Percentiles rank a stretch among this genome's conserved stretches.
phyloP scores from a whole-genome alignment of 2,113 vertebrate species.

The Plotosus lineatus region DNA sequence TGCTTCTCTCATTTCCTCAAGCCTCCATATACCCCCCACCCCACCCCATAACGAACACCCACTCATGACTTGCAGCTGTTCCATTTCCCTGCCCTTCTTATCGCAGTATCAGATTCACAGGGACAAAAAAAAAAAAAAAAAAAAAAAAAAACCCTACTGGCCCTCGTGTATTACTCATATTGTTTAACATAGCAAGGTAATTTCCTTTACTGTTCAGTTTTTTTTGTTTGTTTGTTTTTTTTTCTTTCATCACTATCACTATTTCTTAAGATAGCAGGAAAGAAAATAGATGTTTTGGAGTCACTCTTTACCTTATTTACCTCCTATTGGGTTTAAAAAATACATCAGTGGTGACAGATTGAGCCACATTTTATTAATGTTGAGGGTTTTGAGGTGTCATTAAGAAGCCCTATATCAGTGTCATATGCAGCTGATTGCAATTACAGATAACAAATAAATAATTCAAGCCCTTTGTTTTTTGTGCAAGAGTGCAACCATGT shows the following conservation, averaged over 20 bases:
- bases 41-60: conserved; percentile 21
- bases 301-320: conserved; percentile 53
- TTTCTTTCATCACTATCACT: no score
- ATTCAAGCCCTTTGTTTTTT: conserved; percentile 57
- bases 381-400: conserved; percentile 67
- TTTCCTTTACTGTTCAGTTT: no score
- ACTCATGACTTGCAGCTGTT: conserved; percentile 47
- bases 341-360: conserved; percentile 52
- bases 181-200: conserved; percentile 36
- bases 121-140: no score
- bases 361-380: conserved; percentile 68
- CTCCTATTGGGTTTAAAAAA: conserved; percentile 55
- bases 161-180: conserved; percentile 5
- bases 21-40: conserved; percentile 20
- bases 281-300: conserved; percentile 35
- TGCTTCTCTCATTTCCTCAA: conserved; percentile 34
- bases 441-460: conserved; percentile 75
- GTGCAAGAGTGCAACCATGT: background rate
- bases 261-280: background rate
- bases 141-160: conserved; percentile 37
- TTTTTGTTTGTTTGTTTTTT: no score
- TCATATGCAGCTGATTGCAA: conserved; percentile 71
- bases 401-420: conserved; percentile 70
- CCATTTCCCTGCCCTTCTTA: conserved; percentile 23
- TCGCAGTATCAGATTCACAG: conserved; percentile 31